These are phyloP conservation scores for Gryllus longicercus DNA, from an alignment of 2,888 invertebrate genomes.

Conservation along the genomic window DNA sequence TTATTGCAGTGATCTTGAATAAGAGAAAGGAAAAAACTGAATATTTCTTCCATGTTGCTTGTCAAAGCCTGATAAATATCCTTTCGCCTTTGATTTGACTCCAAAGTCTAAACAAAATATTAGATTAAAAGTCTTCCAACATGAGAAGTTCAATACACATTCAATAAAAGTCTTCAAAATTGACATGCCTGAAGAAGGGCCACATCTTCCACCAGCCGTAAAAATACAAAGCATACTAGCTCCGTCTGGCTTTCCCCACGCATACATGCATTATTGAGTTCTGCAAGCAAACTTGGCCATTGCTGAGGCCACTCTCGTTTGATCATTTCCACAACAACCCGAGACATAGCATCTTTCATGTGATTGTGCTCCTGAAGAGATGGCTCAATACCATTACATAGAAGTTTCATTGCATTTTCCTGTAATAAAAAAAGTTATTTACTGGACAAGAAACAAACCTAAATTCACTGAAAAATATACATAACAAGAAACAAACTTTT, in stretches of 20 bases:
- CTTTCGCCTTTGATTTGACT: constrained; percentile 82
- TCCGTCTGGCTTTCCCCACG: constrained; percentile 86
- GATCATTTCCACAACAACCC: constrained; percentile 94
- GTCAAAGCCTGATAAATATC: constrained; percentile 88
- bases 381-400: constrained; percentile 71
- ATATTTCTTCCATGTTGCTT: constrained; percentile 82
- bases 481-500: no score
- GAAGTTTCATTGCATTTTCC: constrained; percentile 84
- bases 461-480: no score
- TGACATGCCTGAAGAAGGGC: constrained; percentile 72
- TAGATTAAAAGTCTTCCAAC: no score
- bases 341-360: constrained; percentile 78
- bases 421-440: constrained; percentile 40
- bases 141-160: no score
- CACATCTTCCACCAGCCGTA: constrained; percentile 90
- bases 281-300: constrained; percentile 82
- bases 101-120: constrained; percentile 60
- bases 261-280: constrained; percentile 76
- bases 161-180: constrained; percentile 32
- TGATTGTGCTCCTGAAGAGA: constrained; percentile 68
- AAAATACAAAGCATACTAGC: constrained; percentile 81
- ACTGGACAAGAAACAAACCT: no score
- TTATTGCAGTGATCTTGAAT: constrained; percentile 72
- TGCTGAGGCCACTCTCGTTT: constrained; percentile 98
- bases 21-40: constrained; percentile 76